These are phyloP conservation scores for Heliconius ismenius DNA, from an alignment of 2,888 invertebrate species.

Conservation along the genomic window DNA sequence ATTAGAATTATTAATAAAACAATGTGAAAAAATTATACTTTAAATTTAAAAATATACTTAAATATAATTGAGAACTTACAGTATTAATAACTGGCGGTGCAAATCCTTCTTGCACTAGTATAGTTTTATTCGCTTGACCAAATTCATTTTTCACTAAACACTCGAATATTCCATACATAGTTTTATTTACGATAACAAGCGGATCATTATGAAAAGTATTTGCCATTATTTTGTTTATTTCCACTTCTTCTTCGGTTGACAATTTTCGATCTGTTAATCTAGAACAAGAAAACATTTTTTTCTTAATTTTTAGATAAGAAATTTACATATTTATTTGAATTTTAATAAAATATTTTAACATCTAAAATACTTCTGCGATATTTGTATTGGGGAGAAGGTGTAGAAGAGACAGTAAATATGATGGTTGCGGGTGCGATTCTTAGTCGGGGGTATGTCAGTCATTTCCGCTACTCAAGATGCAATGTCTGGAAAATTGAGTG, in stretches of 20 bases:
- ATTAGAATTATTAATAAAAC: too few relatives aligned
- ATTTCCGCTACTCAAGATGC: too few relatives aligned
- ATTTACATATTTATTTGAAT: too few relatives aligned
- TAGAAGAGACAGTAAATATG: too few relatives aligned
- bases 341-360: too few relatives aligned
- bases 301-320: too few relatives aligned
- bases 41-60: not conserved
- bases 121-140: constrained; percentile 57
- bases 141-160: constrained; percentile 60
- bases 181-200: constrained; percentile 51
- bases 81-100: constrained; percentile 55
- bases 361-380: too few relatives aligned
- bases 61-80: constrained; percentile 48
- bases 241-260: constrained; percentile 49
- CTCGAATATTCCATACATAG: constrained; percentile 61
- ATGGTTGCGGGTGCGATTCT: too few relatives aligned
- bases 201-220: constrained; percentile 45
- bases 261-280: constrained; percentile 54
- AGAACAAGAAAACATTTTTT: constrained; percentile 32
- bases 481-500: too few relatives aligned
- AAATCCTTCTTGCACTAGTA: constrained; percentile 59
- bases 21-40: not conserved
- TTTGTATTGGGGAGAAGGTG: too few relatives aligned
- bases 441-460: too few relatives aligned
- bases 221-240: constrained; percentile 52